Base-by-base conservation (phyloP, 2,888 invertebrate genomes). In the Yponomeuta malinellus region DNA sequence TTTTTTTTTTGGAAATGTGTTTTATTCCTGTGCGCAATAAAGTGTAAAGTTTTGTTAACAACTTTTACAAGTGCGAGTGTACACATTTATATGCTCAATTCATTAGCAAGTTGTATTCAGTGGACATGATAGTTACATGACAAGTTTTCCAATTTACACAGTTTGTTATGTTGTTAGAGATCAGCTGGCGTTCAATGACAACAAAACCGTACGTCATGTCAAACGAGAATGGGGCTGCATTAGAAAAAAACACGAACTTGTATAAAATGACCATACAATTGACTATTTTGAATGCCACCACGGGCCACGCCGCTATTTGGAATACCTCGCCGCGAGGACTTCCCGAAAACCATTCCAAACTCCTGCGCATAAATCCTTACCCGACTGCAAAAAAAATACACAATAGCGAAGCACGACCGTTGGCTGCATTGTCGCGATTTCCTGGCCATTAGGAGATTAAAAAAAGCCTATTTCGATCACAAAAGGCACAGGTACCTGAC, bases 341-440 rank as follows among this genome's bases (percentile, higher is more conserved):
- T 70, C 63, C 70, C 70, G 15, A 43, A 70, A 43, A 31, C 70
- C 63, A 43, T 33, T 63, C 63, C 37, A 37, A 37, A 63, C 63
- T 33, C 63, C 10, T 8, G 37, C 63, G 70, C 70, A 70, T 70
- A 71, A 67, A 67, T 67, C 37, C 59, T 37, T 52, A 48, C 43
- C 5, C 5, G 33, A 63, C 6, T 48, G 33, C 23, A 67, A 68
- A 64, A 63, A 23, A 48, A 64, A 64, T 3, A 71, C 65, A 64
- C 37, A 69, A 48, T 23, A 23, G 12, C 69, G 10, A 65, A 10
- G 48, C 69, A 48, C 29, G 48, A 84, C 84, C 85, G 80, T 81
- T 78, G 78, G 74, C 67, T 72, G 78, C 74, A 85, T 89, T 89
- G 89, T 89, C 83, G 81, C 82, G 77, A 85, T 87, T 88, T 88